These are phyloP conservation scores for Falco rusticolus DNA, from an alignment of 2,797 vertebrate species.

Conservation along the genomic window DNA sequence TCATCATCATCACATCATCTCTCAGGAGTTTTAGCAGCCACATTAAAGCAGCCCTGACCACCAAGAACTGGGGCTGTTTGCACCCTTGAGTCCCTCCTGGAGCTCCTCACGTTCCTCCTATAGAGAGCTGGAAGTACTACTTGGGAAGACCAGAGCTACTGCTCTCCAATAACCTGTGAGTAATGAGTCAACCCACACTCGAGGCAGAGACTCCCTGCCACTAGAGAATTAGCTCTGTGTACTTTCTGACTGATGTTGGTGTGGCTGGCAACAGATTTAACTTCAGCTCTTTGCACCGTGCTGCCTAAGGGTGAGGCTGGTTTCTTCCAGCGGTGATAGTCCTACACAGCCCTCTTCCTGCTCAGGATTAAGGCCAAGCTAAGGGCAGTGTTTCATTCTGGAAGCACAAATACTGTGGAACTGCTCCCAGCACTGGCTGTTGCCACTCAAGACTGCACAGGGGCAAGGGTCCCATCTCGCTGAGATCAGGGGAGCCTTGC, in stretches of 20 bases:
- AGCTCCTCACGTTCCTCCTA: not conserved
- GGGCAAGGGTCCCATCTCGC: rapidly evolving
- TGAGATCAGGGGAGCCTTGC: not conserved
- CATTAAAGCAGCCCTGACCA: not conserved
- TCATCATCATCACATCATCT: not conserved
- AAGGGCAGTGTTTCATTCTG: not conserved
- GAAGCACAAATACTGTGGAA: not conserved
- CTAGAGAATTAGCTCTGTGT: not conserved
- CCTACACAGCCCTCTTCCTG: not conserved
- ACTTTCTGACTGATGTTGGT: not conserved
- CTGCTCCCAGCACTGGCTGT: not conserved
- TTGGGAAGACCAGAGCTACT: not conserved
- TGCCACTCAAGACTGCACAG: not conserved
- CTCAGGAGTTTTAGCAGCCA: not conserved
- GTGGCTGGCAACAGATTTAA: not conserved
- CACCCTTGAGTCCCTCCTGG: not conserved
- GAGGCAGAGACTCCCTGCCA: not conserved
- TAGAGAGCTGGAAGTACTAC: not conserved
- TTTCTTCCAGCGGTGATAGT: not conserved
- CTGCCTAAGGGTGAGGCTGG: not conserved
- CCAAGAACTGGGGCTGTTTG: not conserved
- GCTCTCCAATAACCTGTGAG: not conserved
- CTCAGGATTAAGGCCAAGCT: not conserved
- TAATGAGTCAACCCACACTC: not conserved
- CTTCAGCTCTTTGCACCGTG: not conserved